Percentiles rank a stretch among this genome's conserved stretches.
Conservation (phyloP, 2,797 vertebrate species). For the Typhlichthys eigenmanni region DNA sequence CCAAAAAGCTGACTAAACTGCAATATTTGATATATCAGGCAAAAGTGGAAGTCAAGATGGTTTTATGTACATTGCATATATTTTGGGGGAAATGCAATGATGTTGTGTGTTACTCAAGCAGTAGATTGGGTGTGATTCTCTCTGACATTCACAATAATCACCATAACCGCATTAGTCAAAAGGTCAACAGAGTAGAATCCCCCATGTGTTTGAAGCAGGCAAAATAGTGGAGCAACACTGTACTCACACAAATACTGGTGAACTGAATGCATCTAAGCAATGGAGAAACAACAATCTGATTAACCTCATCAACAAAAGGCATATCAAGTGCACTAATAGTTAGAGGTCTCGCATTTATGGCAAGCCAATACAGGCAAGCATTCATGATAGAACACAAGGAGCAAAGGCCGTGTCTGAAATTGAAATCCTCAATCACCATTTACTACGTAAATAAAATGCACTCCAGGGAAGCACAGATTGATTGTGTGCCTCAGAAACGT, state of each 20-base stretch:
- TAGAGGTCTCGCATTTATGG: constrained; percentile 26
- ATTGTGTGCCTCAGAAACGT: too few species aligned
- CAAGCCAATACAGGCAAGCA: constrained; percentile 34
- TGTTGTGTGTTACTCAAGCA: background rate
- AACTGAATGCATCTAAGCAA: constrained; percentile 1
- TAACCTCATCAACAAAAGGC: constrained; percentile 2
- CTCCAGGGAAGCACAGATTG: too few species aligned
- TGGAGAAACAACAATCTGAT: constrained; percentile 2
- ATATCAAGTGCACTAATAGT: constrained; percentile 6
- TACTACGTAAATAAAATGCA: too few species aligned
- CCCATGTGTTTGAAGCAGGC: constrained; percentile 28
- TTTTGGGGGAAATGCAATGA: background rate
- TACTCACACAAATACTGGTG: background rate
- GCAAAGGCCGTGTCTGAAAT: background rate
- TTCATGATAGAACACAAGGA: background rate
- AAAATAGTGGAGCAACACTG: constrained; percentile 20
- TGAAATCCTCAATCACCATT: background rate
- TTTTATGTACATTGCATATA: background rate
- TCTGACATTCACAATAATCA: constrained; percentile 12
- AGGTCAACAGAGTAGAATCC: background rate
- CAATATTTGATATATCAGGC: background rate
- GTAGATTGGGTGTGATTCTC: constrained; percentile 15
- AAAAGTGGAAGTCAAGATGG: background rate
- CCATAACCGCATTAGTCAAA: constrained; percentile 11
- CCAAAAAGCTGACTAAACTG: background rate